These are phyloP conservation scores for Aphaenogaster ashmeadi DNA, from an alignment of 1,140 invertebrate genomes.

Conservation along the genomic window DNA sequence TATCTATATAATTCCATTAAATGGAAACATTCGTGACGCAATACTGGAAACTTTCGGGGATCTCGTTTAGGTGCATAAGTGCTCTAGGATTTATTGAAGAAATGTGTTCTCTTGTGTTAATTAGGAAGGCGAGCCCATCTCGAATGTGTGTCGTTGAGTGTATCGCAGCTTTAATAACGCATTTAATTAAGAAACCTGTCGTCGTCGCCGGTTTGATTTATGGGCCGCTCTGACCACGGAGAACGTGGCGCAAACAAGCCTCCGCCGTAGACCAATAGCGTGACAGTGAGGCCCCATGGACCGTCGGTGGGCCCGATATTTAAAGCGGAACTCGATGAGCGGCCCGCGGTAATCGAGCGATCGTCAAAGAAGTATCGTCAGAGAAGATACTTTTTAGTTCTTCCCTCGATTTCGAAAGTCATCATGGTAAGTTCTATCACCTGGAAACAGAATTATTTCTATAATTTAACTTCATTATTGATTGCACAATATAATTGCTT, in stretches of 20 bases:
- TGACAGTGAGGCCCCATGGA: conserved; percentile 51
- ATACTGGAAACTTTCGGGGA: not conserved
- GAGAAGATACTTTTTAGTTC: not conserved
- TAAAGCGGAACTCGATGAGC: conserved; percentile 49
- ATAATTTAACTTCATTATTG: not conserved
- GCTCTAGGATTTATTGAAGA: not conserved
- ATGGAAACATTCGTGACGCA: not conserved
- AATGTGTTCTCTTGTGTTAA: conserved; percentile 47
- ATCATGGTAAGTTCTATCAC: conserved; percentile 32
- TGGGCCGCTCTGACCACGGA: not conserved
- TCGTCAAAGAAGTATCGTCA: not conserved
- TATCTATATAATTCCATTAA: not conserved
- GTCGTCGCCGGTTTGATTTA: conserved; percentile 57
- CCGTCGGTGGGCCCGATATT: conserved; percentile 54
- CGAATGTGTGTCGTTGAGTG: conserved; percentile 51
- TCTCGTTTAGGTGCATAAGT: not conserved
- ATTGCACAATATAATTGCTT: not conserved
- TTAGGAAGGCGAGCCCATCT: conserved; percentile 46
- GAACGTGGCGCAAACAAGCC: conserved; percentile 69
- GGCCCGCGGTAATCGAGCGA: not conserved
- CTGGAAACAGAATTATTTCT: not conserved
- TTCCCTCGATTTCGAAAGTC: conserved; percentile 14
- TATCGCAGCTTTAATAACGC: conserved; percentile 46
- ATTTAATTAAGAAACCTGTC: conserved; percentile 56
- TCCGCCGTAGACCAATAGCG: conserved; percentile 66